phyloP scores from a whole-genome alignment of 2,113 vertebrate species.

The Pelodiscus sinensis region DNA sequence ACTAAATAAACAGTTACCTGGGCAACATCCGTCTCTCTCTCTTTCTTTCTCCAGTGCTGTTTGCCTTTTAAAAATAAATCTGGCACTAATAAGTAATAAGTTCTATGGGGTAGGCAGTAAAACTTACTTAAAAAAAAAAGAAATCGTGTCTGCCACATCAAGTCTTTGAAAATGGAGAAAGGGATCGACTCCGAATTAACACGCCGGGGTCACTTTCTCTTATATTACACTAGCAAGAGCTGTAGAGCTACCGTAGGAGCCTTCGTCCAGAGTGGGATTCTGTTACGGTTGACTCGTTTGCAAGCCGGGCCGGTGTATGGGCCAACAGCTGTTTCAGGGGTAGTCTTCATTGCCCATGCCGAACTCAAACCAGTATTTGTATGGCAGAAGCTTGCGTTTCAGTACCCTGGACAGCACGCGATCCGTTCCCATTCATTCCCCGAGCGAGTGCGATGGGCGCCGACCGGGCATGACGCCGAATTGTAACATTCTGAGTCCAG shows the following conservation, averaged over 20 bases:
- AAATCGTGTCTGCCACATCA: neutral
- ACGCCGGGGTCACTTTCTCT: too few species aligned
- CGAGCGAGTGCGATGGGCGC: fast-evolving
- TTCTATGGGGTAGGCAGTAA: neutral
- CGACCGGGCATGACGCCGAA: neutral
- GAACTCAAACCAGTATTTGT: too few species aligned
- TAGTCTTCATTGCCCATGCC: too few species aligned
- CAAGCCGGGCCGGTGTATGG: too few species aligned
- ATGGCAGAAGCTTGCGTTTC: neutral
- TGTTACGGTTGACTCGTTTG: too few species aligned
- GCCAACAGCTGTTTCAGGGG: too few species aligned
- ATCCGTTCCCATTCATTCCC: neutral
- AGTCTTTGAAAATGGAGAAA: neutral
- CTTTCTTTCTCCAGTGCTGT: neutral
- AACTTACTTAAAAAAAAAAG: too few species aligned
- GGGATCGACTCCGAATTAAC: neutral
- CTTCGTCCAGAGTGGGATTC: too few species aligned
- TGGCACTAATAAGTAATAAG: neutral
- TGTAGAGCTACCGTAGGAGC: fast-evolving
- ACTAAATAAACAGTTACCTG: neutral
- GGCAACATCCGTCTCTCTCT: neutral
- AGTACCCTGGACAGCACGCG: neutral
- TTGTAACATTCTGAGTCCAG: too few species aligned
- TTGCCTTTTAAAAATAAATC: neutral
- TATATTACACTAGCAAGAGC: too few species aligned